Conservation (phyloP, 2,888 invertebrate species). For the Hymenopus coronatus region DNA sequence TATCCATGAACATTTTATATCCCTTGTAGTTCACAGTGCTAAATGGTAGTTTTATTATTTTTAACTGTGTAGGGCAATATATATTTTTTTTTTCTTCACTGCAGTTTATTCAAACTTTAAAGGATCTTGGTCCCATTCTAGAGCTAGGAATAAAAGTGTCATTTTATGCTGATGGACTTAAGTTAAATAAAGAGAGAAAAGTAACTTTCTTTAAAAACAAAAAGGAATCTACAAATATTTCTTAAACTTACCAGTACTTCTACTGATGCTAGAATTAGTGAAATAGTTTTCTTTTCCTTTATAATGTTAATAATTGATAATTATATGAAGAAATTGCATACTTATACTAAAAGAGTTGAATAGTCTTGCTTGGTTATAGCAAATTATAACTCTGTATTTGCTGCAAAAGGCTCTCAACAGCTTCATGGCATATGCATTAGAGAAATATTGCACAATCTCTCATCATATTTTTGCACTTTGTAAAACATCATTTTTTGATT, state of each 20-base stretch:
- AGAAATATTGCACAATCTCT: background rate
- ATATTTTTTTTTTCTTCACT: background rate
- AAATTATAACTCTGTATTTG: conserved; percentile 10
- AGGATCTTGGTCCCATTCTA: conserved; percentile 15
- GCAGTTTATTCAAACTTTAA: conserved; percentile 1
- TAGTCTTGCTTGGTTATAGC: background rate
- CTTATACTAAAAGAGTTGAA: conserved; percentile 1
- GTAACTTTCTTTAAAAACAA: background rate
- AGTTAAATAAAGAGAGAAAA: background rate
- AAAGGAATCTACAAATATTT: background rate
- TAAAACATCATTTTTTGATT: background rate
- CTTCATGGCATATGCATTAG: background rate
- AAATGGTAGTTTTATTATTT: background rate
- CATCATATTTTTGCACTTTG: background rate
- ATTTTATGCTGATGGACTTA: background rate
- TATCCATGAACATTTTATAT: background rate
- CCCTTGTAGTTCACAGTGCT: background rate
- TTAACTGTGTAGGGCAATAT: background rate
- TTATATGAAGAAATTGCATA: background rate
- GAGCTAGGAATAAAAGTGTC: background rate
- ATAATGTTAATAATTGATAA: background rate
- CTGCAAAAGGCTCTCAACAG: background rate
- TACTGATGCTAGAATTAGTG: background rate
- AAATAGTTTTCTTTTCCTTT: background rate
- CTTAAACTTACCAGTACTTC: background rate